Conservation (phyloP, 1,140 invertebrate genomes). For the Papilio helenus region DNA sequence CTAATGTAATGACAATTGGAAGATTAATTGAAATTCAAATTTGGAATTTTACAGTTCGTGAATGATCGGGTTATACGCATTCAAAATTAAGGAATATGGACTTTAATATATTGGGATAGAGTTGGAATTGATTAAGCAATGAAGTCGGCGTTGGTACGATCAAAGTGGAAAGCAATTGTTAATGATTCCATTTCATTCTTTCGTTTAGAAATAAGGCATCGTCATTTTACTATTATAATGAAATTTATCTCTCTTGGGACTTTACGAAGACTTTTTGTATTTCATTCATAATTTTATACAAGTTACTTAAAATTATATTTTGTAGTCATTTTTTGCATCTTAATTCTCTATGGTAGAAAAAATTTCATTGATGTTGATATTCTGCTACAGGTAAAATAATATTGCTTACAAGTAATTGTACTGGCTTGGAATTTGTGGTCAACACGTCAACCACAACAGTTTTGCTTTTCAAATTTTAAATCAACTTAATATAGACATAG, state of each 20-base stretch:
- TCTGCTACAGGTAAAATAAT: background rate
- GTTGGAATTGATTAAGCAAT: conserved; percentile 39
- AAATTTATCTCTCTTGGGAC: conserved; percentile 38
- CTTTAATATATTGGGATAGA: conserved; percentile 5
- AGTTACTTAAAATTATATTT: conserved; percentile 54
- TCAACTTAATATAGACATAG: too few species aligned
- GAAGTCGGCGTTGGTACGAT: conserved; percentile 6
- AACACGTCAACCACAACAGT: background rate
- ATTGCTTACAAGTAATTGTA: background rate
- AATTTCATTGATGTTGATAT: background rate
- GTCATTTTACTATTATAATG: conserved; percentile 56
- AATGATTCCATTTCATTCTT: conserved; percentile 40
- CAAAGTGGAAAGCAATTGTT: conserved; percentile 36
- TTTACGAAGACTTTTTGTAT: conserved; percentile 30
- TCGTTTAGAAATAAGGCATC: conserved; percentile 54
- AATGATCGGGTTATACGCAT: conserved; percentile 56
- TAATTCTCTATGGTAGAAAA: conserved; percentile 1
- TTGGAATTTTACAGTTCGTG: conserved; percentile 64
- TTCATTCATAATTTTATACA: conserved; percentile 72
- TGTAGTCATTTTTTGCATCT: conserved; percentile 36
- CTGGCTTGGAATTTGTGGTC: too few species aligned
- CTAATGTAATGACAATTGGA: conserved; percentile 76
- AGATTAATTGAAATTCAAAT: conserved; percentile 74
- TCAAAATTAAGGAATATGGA: background rate
- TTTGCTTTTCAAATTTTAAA: too few species aligned